Conservation (phyloP, 1,140 invertebrate genomes). For the Steinernema khuongi region DNA sequence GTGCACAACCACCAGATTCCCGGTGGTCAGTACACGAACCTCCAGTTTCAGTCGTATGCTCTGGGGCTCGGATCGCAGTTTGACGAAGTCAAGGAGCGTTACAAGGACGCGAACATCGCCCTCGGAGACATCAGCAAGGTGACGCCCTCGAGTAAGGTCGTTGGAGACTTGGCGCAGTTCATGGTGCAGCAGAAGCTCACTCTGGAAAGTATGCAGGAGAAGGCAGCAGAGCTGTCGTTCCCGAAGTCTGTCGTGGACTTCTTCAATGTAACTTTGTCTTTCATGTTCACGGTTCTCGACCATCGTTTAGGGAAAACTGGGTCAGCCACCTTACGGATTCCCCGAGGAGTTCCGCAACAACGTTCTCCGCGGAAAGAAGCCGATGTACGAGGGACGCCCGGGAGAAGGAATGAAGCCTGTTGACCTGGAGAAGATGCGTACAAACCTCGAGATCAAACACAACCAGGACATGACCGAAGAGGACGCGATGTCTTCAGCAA, state of each 20-base stretch:
- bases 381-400: constrained; percentile 80
- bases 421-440: constrained; percentile 79
- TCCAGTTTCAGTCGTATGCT: constrained; percentile 95
- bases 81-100: constrained; percentile 85
- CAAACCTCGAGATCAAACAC: constrained; percentile 72
- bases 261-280: constrained; percentile 65
- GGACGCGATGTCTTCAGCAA: constrained; percentile 89
- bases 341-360: constrained; percentile 82
- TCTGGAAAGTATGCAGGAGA: constrained; percentile 73
- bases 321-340: constrained; percentile 88
- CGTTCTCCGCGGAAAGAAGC: constrained; percentile 72
- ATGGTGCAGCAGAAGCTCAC: constrained; percentile 97
- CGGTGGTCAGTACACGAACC: constrained; percentile 96
- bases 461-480: constrained; percentile 64
- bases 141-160: constrained; percentile 95
- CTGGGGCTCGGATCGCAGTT: constrained; percentile 93
- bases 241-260: constrained; percentile 95
- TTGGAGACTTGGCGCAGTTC: constrained; percentile 96
- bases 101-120: constrained; percentile 86
- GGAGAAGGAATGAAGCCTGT: constrained; percentile 76
- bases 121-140: constrained; percentile 96
- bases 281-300: too few relatives aligned
- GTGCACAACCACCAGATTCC: constrained; percentile 96
- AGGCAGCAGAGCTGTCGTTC: constrained; percentile 90
- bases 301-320: constrained; percentile 76